These are phyloP conservation scores for Otis tarda DNA, from an alignment of 2,113 vertebrate species.

Conservation along the genomic window DNA sequence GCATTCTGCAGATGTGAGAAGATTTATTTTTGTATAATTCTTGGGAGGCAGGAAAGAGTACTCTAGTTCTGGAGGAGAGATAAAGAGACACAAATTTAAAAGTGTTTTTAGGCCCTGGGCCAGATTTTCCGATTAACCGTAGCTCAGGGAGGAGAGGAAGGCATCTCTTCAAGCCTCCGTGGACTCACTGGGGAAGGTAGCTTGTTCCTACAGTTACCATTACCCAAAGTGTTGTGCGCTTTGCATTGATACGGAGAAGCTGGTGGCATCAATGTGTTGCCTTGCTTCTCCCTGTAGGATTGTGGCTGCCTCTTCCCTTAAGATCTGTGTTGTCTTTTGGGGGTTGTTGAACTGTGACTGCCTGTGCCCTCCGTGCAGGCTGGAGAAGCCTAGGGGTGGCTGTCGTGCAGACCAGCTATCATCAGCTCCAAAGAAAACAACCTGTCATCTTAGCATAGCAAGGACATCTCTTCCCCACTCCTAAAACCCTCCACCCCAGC, in stretches of 20 bases:
- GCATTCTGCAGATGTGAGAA: constrained; percentile 8
- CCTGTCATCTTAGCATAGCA: background rate
- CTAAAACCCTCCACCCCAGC: background rate
- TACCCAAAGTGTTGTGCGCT: background rate
- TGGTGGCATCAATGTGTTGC: background rate
- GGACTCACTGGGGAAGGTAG: background rate
- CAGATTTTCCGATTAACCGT: background rate
- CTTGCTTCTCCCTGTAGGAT: background rate
- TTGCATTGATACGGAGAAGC: background rate
- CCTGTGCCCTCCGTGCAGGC: background rate
- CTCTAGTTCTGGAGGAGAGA: constrained; percentile 19
- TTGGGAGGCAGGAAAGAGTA: constrained; percentile 30
- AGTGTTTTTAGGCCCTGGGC: constrained; percentile 32
- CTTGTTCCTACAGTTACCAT: background rate
- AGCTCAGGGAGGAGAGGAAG: background rate
- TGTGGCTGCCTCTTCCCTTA: background rate
- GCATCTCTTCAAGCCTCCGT: background rate
- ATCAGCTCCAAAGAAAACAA: background rate
- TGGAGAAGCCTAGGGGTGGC: background rate
- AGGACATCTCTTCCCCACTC: background rate
- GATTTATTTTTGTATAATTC: constrained; percentile 58
- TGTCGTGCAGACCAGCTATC: background rate
- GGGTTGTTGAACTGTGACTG: background rate
- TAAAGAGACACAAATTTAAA: constrained; percentile 30
- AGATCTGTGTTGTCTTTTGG: background rate